These are phyloP conservation scores for Variabilichromis moorii DNA, from an alignment of 2,113 vertebrate species.

Conservation along the genomic window DNA sequence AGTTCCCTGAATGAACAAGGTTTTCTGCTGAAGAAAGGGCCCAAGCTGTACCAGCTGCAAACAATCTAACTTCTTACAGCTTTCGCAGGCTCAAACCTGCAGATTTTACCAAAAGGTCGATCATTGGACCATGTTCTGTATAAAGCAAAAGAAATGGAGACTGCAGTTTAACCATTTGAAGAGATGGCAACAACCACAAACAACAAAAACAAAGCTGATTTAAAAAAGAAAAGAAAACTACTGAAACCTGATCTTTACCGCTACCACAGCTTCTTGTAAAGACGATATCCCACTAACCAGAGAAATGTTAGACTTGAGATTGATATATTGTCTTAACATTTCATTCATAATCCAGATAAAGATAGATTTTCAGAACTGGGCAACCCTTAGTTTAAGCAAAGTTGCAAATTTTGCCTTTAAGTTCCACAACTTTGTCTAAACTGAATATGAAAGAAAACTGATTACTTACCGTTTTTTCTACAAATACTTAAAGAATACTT, in stretches of 20 bases:
- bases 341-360: background rate
- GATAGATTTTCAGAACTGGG: background rate
- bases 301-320: background rate
- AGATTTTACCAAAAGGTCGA: background rate
- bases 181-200: background rate
- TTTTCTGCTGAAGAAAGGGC: slow-evolving; percentile 90
- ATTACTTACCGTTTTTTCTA: accelerated
- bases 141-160: background rate
- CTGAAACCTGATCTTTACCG: background rate
- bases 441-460: background rate
- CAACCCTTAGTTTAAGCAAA: background rate
- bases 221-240: background rate
- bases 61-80: slow-evolving; percentile 71
- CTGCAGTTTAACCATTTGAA: background rate
- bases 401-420: background rate
- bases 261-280: background rate
- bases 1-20: slow-evolving; percentile 93
- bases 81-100: background rate
- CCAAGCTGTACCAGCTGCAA: slow-evolving; percentile 88
- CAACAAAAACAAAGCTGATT: background rate
- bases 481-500: background rate
- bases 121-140: background rate
- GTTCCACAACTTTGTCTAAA: background rate
- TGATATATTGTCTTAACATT: background rate
- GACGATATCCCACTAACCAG: background rate